Conservation (phyloP, 35 echinoderm and acorn worm genomes). For the Lytechinus pictus region DNA sequence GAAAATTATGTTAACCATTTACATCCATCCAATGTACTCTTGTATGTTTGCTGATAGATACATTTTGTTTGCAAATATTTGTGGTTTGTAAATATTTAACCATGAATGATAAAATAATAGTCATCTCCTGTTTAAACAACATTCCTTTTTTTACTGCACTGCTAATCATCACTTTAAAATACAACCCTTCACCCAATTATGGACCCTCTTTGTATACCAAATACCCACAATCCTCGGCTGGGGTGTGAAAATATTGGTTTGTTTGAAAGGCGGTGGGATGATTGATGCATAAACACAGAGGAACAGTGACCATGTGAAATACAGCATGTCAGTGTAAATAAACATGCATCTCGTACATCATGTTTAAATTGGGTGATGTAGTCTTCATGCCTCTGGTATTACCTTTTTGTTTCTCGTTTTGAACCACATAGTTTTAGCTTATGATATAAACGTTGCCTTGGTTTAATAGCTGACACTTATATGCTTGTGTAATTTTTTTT, state of each 20-base stretch:
- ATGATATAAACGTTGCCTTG: too few species aligned
- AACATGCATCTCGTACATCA: background rate
- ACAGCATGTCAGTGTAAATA: background rate
- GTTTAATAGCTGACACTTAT: too few species aligned
- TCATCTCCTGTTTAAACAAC: too few species aligned
- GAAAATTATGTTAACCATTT: too few species aligned
- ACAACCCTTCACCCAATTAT: background rate
- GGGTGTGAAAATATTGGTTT: slow-evolving; percentile 42
- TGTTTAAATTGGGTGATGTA: background rate
- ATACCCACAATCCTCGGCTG: background rate
- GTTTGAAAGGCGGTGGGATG: background rate
- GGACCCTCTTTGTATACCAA: background rate
- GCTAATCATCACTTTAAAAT: background rate
- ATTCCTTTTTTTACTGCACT: background rate
- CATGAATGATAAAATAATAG: too few species aligned
- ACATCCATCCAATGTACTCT: too few species aligned
- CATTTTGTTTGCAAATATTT: too few species aligned
- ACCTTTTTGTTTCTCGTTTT: too few species aligned
- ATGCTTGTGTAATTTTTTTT: too few species aligned
- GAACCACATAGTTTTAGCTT: too few species aligned
- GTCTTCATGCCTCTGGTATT: background rate
- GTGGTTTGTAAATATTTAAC: too few species aligned
- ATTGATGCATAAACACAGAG: background rate
- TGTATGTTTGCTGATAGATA: too few species aligned
- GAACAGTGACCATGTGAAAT: background rate